A percentile compares a stretch with the other conserved stretches of the same genome.
Evolutionary conservation across 2,888 invertebrate species (phyloP).

Genomic region (Acrobasis suavella): DNA sequence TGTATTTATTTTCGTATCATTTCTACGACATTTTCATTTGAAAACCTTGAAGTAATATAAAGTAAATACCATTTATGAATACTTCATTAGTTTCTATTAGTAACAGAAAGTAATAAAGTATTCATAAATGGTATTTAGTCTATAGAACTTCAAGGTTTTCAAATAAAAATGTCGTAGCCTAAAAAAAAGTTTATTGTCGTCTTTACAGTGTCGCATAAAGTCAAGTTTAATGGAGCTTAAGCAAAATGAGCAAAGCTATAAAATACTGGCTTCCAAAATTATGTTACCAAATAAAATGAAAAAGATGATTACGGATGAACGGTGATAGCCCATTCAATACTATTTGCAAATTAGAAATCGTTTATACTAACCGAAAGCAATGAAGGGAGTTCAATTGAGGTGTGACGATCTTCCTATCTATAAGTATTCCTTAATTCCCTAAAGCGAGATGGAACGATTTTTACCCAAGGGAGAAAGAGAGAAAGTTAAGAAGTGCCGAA

Average conservation of each 20-base stretch:
- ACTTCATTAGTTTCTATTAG: neutral
- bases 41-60: neutral
- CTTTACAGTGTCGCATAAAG: neutral
- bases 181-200: neutral
- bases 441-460: slow-evolving; percentile 37
- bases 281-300: slow-evolving; percentile 1
- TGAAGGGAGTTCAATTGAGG: slow-evolving; percentile 37
- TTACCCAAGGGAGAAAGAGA: slow-evolving; percentile 42
- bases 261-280: neutral
- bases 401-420: slow-evolving; percentile 39
- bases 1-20: neutral
- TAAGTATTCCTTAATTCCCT: slow-evolving; percentile 32
- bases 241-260: neutral
- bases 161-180: neutral
- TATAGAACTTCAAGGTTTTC: too few species aligned
- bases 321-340: slow-evolving; percentile 9
- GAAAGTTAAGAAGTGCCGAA: slow-evolving; percentile 60
- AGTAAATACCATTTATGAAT: neutral
- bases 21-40: neutral
- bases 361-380: slow-evolving; percentile 23
- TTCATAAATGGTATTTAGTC: too few species aligned
- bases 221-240: neutral
- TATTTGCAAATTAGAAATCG: slow-evolving; percentile 20
- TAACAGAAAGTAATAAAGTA: too few species aligned
- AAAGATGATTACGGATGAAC: slow-evolving; percentile 8